These are phyloP conservation scores for Chaetophractus vellerosus DNA, from an alignment of 2,797 vertebrate genomes.

Conservation along the genomic window DNA sequence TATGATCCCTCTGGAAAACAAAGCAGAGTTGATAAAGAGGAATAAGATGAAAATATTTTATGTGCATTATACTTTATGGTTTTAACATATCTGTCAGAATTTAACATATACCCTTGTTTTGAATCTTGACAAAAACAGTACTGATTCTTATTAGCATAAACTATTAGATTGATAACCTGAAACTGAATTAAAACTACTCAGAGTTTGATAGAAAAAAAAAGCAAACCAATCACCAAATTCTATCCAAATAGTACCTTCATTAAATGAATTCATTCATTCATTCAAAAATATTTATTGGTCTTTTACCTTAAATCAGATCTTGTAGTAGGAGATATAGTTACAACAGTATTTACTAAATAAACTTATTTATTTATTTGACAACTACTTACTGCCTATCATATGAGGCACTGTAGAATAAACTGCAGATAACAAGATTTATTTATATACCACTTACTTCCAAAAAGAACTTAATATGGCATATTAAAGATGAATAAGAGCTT, in stretches of 20 bases:
- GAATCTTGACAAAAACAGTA: conserved; percentile 32
- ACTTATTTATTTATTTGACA: conserved; percentile 40
- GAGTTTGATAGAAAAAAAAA: conserved; percentile 3
- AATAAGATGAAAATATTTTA: neutral
- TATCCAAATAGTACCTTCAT: neutral
- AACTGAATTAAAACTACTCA: conserved; percentile 40
- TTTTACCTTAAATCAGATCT: neutral
- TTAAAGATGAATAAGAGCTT: conserved; percentile 12
- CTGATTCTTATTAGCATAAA: conserved; percentile 29
- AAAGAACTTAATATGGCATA: conserved; percentile 40
- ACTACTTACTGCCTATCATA: conserved; percentile 6
- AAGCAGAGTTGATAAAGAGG: conserved; percentile 15
- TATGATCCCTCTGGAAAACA: conserved; percentile 94
- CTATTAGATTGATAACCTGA: conserved; percentile 31
- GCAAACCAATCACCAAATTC: conserved; percentile 14
- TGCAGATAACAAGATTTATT: conserved; percentile 49
- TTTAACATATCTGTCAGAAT: conserved; percentile 26
- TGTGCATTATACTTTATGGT: neutral
- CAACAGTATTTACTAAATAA: conserved; percentile 30
- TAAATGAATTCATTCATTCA: conserved; percentile 38
- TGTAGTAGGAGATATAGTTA: neutral
- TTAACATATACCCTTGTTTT: conserved; percentile 44
- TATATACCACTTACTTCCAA: neutral
- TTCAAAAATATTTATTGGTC: conserved; percentile 33
- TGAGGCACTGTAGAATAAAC: neutral